Base-by-base conservation (phyloP, 2,113 vertebrate genomes). In the Ictalurus punctatus region DNA sequence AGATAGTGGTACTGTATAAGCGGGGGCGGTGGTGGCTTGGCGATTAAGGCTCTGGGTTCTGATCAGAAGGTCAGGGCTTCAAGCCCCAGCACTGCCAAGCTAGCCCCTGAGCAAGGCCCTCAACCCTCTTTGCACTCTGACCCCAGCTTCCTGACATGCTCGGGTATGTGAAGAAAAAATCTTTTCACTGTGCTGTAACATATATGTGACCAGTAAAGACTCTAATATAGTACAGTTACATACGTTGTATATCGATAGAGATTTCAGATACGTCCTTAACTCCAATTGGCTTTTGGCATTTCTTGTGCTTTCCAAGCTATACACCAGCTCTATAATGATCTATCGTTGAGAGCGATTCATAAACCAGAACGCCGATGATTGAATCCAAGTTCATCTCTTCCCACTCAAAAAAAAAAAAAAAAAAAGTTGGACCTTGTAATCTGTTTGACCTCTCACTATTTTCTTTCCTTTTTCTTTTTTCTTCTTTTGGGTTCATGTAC, bases 401-500 rank as follows among this genome's bases (percentile, higher is more conserved):
- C 89, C 79, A 82, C 61, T 87, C 84, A 90, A 90, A 93, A 54
- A 17, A 83, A 65, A 65, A 87, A 56, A 92, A 90, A 92, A 74
- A 85, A 88, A 87, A 82, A 88, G 81, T 90, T 92, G 94, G 95
- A 94, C 93, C 90, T 96, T 96, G 93, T 93, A 95, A 95, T 94
- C 93, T 95, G 91, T 93, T 95, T 94, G 91, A 91, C 92, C 89
- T 95, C 93, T 97, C 95, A 93, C 89, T 92, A 95, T 94, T 94
- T 95, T 93, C 92, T 91, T 89, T 93, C 92, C 91, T 95, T 95
- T 94, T 93, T 93, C 89, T 91, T 90, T 90, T 95, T 94, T 92
- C 91, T 94, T 96, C 95, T 93, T 94, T 96, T 92, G 91, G 94
- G 96, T 96, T 95, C 95, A 95, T 96, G 95, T 96, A 92, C 95